Evolutionary conservation across 2,888 invertebrate species (phyloP).

Genomic region (Mycalesis mineus): DNA sequence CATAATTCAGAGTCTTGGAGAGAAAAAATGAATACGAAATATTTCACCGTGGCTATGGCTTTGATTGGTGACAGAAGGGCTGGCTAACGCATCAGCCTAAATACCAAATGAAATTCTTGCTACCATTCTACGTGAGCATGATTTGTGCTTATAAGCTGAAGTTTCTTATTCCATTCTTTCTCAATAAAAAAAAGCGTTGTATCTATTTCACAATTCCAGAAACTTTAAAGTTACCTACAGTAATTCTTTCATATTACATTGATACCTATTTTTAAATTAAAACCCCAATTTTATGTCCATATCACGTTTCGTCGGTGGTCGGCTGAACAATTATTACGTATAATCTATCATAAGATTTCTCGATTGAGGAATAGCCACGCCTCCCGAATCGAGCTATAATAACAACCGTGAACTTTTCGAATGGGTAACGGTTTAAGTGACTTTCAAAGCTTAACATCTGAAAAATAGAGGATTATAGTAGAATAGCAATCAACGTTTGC

Average conservation of each 20-base stretch:
- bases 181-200: too few species aligned
- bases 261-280: conserved; percentile 13
- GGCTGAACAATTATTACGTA: conserved; percentile 38
- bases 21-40: too few species aligned
- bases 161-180: too few species aligned
- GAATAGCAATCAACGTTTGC: conserved; percentile 59
- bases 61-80: too few species aligned
- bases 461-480: conserved; percentile 58
- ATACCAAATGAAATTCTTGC: too few species aligned
- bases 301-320: conserved; percentile 54
- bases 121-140: too few species aligned
- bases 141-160: too few species aligned
- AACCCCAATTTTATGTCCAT: conserved; percentile 49
- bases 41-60: too few species aligned
- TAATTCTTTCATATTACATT: conserved; percentile 1
- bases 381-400: conserved; percentile 55
- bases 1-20: too few species aligned
- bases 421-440: conserved; percentile 37
- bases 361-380: conserved; percentile 46
- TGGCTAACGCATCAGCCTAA: too few species aligned
- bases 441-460: conserved; percentile 56
- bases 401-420: conserved; percentile 44
- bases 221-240: background rate
- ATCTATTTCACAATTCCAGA: too few species aligned
- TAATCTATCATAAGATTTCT: conserved; percentile 38